Base-by-base conservation (phyloP, 2,797 vertebrate species). In the Neosalanx taihuensis region DNA sequence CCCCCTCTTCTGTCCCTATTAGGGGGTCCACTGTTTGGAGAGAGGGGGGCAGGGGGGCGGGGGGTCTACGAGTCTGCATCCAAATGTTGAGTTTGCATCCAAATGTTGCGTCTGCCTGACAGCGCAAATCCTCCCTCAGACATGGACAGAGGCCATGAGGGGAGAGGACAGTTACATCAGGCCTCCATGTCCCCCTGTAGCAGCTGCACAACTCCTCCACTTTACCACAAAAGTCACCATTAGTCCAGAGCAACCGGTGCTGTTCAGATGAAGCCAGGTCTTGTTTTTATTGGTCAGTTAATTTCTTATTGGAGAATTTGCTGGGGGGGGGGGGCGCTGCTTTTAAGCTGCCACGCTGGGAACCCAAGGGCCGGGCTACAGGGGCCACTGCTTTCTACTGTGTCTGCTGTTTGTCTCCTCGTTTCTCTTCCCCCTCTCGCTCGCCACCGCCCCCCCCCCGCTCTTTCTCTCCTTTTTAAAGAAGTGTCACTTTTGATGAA, bases 401-500 rank as follows among this genome's bases (percentile, higher is more conserved):
- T 5, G 81, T 81, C 81, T 62, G 56, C 58, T 69, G 73, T 64
- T 51, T 37, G n/a, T 66, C 64, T 51, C 64, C 29, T 46, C 10
- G 10, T 46, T 46, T 46, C 41, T 46, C 41, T 46, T 46, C 26
- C 5, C 30, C 17, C 20, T 65, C 10, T 9, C 53, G 7, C 20
- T 59, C n/a, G 20, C 57, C 3, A 20, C 23, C 58, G 10, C 58
- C 6, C 58, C 13, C 58, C 23, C 56, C 58, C 29, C 58, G 7
- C 26, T 13, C 76, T 62, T 81, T 81, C 58, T 10, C 26, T 13
- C 75, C 64, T 81, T 81, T 82, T 82, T 65, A 53, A 53, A 76
- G 10, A 76, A 77, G 75, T 84, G 83, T 86, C 83, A 77, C 72
- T 76, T 83, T 79, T 89, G 85, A 90, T 87, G 75, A 86, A 88